Evolutionary conservation across 2,797 vertebrate species (phyloP), one percentile per base, ranked within the genome.

Genomic region (Danio tinwini): DNA sequence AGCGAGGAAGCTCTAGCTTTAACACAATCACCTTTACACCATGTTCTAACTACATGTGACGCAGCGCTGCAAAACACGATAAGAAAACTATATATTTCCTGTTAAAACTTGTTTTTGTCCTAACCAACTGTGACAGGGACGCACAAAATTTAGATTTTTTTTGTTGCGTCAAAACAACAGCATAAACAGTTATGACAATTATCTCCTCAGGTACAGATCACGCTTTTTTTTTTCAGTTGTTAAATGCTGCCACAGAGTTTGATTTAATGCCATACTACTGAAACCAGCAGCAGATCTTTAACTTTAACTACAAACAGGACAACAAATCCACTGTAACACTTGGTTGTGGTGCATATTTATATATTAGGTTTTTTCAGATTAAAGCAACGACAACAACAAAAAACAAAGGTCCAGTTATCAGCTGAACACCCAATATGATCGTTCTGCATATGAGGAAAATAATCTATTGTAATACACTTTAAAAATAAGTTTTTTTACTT

Each of bases 281-380:
- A 90, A 91, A 94, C 53, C 93, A 91, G 88, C 91, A 86, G 89
- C 86, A 88, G 89, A 87, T 90, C 88, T 90, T 88, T 90, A 93
- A n/a, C n/a, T n/a, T n/a, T n/a, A 93, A 93, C 93, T 91, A 93
- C 89, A 89, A 91, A 87, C 87, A 87, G 90, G 91, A 92, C 91
- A 90, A 89, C 29, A 73, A 85, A 89, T 89, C 86, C 87, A 81
- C 52, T 86, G 86, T 89, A 88, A 87, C 80, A 86, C 91, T 90
- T 83, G 87, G n/a, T n/a, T 88, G 53, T 87, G 90, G 78, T 77
- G 85, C 82, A 87, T 89, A 81, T 91, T 84, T 91, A 89, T 91
- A 91, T 90, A 88, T 75, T 87, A 69, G 73, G 64, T 83, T 72
- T 85, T 86, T 76, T 82, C 82, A 83, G 81, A 59, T 74, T 85